Base-by-base conservation (phyloP, 2,797 vertebrate species). In the Ispidina lecontei region DNA sequence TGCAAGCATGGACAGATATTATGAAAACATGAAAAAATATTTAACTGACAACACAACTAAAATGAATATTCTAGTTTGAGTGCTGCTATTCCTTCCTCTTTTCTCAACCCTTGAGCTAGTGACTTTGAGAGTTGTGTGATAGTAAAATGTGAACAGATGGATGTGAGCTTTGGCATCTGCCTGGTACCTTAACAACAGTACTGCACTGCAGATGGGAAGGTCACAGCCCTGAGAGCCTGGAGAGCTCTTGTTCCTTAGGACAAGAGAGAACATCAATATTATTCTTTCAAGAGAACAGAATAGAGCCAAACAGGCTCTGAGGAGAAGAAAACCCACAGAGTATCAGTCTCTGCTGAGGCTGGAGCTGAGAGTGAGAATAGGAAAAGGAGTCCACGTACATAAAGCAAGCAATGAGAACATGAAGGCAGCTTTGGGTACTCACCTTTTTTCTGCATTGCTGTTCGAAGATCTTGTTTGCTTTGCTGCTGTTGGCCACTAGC, bases 371-470 rank as follows among this genome's bases (percentile, higher is more conserved):
- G 3, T 55, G 12, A 68, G 56, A 84, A 31, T 1, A 76, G 37
- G 7, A 87, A 78, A 82, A 49, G n/a, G 20, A 84, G 39, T 44
- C 75, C 55, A 15, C 0, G 1, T 9, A 55, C 29, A 49, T 29
- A 56, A 74, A 56, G 18, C 15, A 56, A 89, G 39, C 33, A 80
- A 41, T 8, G 15, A 90, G n/a, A 84, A 82, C 11, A 13, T 20
- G 17, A 71, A 65, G 43, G 59, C 43, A 89, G n/a, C 14, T 68
- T 58, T 70, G 80, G 83, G 14, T 59, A 74, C 97, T 97, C 93
- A 99, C 99, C 99, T 98, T 99, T 99, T 96, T 99, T 99, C 93
- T 99, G 98, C 99, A 99, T 99, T 94, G 98, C 98, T 97, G 98
- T 98, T 88, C 98, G 97, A 92, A 99, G 98, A 93, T 99, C 99